Percentiles rank a stretch among this genome's conserved stretches.
Conservation (phyloP, 2,888 invertebrate species). For the Tinea semifulvella region DNA sequence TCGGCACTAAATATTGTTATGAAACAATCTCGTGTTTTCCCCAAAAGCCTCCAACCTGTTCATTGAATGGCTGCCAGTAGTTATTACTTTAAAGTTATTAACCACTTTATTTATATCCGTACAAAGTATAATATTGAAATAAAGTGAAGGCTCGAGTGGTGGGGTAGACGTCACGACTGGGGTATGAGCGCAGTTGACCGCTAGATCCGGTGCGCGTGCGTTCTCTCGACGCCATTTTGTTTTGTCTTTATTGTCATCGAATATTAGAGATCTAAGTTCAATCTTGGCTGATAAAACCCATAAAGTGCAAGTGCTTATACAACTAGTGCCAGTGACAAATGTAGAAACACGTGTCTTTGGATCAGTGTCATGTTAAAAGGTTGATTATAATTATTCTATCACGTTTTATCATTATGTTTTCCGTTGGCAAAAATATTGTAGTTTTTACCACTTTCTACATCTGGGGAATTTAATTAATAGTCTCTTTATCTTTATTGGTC, state of each 20-base stretch:
- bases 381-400: neutral
- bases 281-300: neutral
- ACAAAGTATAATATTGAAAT: conserved; percentile 22
- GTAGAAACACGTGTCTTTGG: neutral
- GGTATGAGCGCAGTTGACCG: conserved; percentile 47
- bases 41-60: conserved; percentile 37
- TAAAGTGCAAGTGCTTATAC: neutral
- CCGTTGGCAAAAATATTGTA: conserved; percentile 2
- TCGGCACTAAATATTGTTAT: conserved; percentile 23
- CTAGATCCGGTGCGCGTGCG: conserved; percentile 42
- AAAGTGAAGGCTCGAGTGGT: conserved; percentile 15
- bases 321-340: neutral
- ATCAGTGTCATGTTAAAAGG: neutral
- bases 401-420: neutral
- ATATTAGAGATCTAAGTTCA: neutral
- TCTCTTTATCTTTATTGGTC: conserved; percentile 10
- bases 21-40: conserved; percentile 42
- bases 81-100: conserved; percentile 14
- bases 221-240: conserved; percentile 30
- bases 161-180: conserved; percentile 35
- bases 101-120: neutral
- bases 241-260: neutral
- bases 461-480: conserved; percentile 7
- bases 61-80: conserved; percentile 29
- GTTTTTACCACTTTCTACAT: conserved; percentile 11